phyloP scores from a whole-genome alignment of 2,888 invertebrate genomes.

The Lepas anatifera region DNA sequence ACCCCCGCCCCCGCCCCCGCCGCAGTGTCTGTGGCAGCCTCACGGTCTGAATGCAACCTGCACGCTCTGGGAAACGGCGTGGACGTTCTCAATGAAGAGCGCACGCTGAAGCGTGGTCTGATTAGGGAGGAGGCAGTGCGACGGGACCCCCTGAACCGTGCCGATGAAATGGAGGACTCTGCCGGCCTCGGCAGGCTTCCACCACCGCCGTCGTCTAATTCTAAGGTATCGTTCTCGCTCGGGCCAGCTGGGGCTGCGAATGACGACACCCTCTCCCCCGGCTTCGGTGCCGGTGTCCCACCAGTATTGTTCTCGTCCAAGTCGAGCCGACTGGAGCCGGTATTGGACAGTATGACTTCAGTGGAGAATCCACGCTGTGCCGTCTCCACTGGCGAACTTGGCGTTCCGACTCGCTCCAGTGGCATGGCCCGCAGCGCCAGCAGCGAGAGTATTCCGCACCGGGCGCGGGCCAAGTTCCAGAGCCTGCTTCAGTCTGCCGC shows the following conservation, averaged over 20 bases:
- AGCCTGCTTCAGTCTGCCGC: slow-evolving; percentile 1
- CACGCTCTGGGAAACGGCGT: neutral
- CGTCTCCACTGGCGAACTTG: too few relatives aligned
- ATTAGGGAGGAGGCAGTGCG: neutral
- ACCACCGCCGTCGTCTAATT: too few relatives aligned
- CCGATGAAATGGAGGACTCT: neutral
- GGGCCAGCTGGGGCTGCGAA: slow-evolving; percentile 42
- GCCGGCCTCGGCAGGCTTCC: too few relatives aligned
- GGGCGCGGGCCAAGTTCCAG: slow-evolving; percentile 3
- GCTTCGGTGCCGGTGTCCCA: slow-evolving; percentile 51
- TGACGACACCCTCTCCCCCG: slow-evolving; percentile 69
- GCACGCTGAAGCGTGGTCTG: neutral
- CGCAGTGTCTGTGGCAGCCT: neutral
- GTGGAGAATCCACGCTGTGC: too few relatives aligned
- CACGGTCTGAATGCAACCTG: neutral
- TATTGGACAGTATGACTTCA: too few relatives aligned
- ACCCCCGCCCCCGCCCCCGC: neutral
- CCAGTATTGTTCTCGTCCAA: slow-evolving; percentile 20
- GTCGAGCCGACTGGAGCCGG: neutral
- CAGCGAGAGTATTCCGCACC: neutral
- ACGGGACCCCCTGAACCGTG: neutral
- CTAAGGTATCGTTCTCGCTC: slow-evolving; percentile 33
- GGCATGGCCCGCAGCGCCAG: neutral
- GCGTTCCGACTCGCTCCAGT: too few relatives aligned
- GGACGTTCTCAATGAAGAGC: neutral